These are phyloP conservation scores for Ostrea denselamellosa DNA, from an alignment of 1,140 invertebrate genomes.

Conservation along the genomic window DNA sequence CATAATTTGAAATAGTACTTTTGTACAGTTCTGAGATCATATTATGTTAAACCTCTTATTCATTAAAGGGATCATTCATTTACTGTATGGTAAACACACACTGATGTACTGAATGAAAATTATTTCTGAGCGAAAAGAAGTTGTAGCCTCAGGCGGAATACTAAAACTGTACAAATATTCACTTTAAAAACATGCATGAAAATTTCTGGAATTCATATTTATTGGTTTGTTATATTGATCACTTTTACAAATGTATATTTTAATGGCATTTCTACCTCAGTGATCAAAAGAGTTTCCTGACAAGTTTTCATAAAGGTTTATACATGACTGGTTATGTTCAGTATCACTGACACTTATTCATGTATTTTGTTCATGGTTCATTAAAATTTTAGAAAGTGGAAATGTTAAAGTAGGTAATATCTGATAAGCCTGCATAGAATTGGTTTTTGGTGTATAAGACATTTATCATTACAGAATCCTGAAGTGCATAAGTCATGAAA, in stretches of 20 bases:
- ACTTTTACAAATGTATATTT: constrained; percentile 31
- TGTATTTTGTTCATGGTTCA: constrained; percentile 18
- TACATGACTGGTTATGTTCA: background rate
- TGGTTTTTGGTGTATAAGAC: background rate
- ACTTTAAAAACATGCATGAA: background rate
- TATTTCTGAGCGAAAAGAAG: background rate
- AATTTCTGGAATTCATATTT: constrained; percentile 14
- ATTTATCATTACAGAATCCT: background rate
- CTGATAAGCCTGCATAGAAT: background rate
- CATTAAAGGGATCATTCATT: background rate
- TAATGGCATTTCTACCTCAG: constrained; percentile 32
- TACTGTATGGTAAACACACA: background rate
- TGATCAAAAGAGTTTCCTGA: constrained; percentile 23
- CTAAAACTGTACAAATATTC: background rate
- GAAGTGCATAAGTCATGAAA: background rate
- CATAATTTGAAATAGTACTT: constrained; percentile 59
- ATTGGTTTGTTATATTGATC: constrained; percentile 6
- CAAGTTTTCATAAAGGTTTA: constrained; percentile 14
- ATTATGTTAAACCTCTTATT: background rate
- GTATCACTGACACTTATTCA: constrained; percentile 7
- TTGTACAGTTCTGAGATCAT: background rate
- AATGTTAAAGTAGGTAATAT: background rate
- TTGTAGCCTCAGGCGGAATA: background rate
- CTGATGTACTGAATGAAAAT: background rate
- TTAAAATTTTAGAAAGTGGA: constrained; percentile 19